These are phyloP conservation scores for Ctenodactylus gundi DNA, from an alignment of 2,113 vertebrate species.

Conservation along the genomic window DNA sequence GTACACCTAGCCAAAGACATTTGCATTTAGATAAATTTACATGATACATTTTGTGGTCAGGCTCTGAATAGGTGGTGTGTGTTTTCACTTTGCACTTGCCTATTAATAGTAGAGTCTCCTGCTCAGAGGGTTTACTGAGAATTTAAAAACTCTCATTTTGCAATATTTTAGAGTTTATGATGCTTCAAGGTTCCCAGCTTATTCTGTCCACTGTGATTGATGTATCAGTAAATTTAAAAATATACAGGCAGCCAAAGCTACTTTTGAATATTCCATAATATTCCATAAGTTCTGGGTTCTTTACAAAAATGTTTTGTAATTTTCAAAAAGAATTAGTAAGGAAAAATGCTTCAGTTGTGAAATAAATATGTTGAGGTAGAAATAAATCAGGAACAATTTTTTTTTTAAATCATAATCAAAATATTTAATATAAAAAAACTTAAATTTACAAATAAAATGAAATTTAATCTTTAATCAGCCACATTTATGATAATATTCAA, in stretches of 20 bases:
- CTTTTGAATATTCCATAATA: neutral
- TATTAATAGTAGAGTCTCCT: neutral
- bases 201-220: neutral
- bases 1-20: neutral
- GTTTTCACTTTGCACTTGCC: neutral
- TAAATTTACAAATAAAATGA: neutral
- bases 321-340: neutral
- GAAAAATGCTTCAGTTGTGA: neutral
- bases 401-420: slow-evolving; percentile 14
- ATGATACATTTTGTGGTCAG: neutral
- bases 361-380: neutral
- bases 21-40: neutral
- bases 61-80: neutral
- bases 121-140: too few relatives aligned
- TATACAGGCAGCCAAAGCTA: neutral
- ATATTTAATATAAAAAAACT: neutral
- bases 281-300: neutral
- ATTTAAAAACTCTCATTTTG: neutral
- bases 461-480: neutral
- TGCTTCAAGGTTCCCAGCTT: neutral
- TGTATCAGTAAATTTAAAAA: neutral
- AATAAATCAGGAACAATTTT: slow-evolving; percentile 19
- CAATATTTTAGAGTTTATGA: neutral
- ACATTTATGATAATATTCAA: neutral
- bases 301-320: neutral